Conservation (phyloP, 2,797 vertebrate species). For the Galago senegalensis region DNA sequence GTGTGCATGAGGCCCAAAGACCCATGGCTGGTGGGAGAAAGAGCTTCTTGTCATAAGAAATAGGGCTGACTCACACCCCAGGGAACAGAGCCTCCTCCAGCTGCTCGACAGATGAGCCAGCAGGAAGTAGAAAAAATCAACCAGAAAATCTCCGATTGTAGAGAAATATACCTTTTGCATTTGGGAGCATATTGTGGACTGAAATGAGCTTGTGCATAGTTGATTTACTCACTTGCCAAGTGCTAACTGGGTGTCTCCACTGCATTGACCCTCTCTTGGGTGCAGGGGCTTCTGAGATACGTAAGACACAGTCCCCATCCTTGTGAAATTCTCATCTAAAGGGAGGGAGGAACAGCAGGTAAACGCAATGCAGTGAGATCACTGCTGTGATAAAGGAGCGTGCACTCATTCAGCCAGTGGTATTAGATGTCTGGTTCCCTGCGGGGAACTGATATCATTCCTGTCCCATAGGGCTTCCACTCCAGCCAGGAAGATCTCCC, state of each 20-base stretch:
- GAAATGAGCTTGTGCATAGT: neutral
- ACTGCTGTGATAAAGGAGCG: neutral
- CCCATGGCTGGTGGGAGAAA: conserved; percentile 33
- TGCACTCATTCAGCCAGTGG: neutral
- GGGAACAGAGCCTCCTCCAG: neutral
- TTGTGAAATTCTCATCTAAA: neutral
- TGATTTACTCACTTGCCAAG: neutral
- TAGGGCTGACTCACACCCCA: neutral
- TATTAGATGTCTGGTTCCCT: neutral
- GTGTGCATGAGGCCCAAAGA: conserved; percentile 65
- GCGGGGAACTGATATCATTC: neutral
- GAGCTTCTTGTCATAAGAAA: neutral
- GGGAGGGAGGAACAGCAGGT: neutral
- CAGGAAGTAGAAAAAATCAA: neutral
- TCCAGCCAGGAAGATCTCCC: conserved; percentile 1
- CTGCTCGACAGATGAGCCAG: neutral
- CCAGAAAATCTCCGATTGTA: neutral
- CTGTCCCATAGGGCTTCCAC: neutral
- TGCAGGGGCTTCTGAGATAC: neutral
- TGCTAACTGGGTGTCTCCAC: neutral
- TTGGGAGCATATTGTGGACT: neutral
- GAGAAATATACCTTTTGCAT: neutral
- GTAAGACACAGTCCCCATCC: neutral
- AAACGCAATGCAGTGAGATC: neutral
- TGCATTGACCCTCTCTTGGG: neutral